phyloP scores from a whole-genome alignment of 2,797 vertebrate genomes.

The Numenius phaeopus region DNA sequence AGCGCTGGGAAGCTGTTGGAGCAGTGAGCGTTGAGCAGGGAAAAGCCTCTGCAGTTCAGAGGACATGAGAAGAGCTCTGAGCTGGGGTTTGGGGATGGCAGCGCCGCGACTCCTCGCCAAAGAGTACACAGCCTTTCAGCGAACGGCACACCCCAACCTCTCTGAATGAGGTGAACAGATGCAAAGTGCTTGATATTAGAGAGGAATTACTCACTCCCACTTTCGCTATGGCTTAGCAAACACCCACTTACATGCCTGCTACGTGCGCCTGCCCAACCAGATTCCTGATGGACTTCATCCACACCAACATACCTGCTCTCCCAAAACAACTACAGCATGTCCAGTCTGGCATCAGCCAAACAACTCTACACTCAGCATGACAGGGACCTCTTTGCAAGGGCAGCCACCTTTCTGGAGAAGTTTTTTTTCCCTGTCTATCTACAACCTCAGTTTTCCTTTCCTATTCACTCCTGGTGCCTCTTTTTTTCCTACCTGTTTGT shows the following conservation, averaged over 20 bases:
- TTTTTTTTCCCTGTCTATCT: not conserved
- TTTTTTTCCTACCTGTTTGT: not conserved
- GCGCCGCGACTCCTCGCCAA: fast-evolving
- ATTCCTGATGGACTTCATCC: not conserved
- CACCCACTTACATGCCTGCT: no score
- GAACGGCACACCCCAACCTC: not conserved
- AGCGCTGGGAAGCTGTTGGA: not conserved
- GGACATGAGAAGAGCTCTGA: not conserved
- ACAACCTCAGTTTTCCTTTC: not conserved
- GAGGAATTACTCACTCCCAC: not conserved
- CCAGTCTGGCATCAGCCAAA: not conserved
- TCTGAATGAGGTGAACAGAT: not conserved
- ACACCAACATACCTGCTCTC: not conserved
- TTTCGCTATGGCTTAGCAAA: fast-evolving
- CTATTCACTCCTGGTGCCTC: not conserved
- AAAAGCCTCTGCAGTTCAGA: not conserved
- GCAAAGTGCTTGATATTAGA: fast-evolving
- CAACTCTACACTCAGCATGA: not conserved
- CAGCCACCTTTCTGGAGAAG: not conserved
- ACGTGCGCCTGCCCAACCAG: not conserved
- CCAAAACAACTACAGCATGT: fast-evolving
- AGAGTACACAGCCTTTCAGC: not conserved
- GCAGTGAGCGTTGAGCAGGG: not conserved
- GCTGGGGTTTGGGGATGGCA: not conserved
- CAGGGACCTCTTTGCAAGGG: not conserved